phyloP scores from a whole-genome alignment of 2,797 vertebrate species.

The Phrynocephalus forsythii region DNA sequence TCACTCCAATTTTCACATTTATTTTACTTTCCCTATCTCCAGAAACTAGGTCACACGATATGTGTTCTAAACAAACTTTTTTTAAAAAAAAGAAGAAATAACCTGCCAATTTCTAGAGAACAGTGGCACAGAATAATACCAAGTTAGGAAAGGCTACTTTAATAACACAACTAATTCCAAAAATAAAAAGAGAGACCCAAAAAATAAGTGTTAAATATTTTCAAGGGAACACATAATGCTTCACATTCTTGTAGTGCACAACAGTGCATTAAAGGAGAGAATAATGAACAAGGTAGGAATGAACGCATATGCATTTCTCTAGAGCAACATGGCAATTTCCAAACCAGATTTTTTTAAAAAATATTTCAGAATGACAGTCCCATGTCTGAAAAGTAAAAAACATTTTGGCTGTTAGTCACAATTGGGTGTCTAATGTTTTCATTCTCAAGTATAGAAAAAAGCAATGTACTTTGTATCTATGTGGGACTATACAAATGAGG shows the following conservation, averaged over 20 bases:
- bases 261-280: conserved; percentile 23
- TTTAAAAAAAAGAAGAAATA: conserved; percentile 48
- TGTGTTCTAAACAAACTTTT: conserved; percentile 45
- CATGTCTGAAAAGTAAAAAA: conserved; percentile 42
- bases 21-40: conserved; percentile 52
- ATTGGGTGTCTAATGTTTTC: conserved; percentile 30
- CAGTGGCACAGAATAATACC: conserved; percentile 41
- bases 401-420: conserved; percentile 18
- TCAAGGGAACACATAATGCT: conserved; percentile 32
- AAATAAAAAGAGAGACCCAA: conserved; percentile 16
- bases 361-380: conserved; percentile 45
- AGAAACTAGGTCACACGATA: conserved; percentile 58
- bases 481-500: background rate
- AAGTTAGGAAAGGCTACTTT: conserved; percentile 12
- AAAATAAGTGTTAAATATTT: conserved; percentile 26
- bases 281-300: conserved; percentile 13
- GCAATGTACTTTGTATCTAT: background rate
- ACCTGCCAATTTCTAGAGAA: conserved; percentile 52
- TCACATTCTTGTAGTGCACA: background rate
- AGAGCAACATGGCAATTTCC: conserved; percentile 16
- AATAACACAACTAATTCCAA: conserved; percentile 28
- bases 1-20: conserved; percentile 53
- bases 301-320: conserved; percentile 11
- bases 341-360: background rate
- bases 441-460: background rate